Evolutionary conservation across 2,113 vertebrate genomes (phyloP).

Genomic region (Morone chrysops): DNA sequence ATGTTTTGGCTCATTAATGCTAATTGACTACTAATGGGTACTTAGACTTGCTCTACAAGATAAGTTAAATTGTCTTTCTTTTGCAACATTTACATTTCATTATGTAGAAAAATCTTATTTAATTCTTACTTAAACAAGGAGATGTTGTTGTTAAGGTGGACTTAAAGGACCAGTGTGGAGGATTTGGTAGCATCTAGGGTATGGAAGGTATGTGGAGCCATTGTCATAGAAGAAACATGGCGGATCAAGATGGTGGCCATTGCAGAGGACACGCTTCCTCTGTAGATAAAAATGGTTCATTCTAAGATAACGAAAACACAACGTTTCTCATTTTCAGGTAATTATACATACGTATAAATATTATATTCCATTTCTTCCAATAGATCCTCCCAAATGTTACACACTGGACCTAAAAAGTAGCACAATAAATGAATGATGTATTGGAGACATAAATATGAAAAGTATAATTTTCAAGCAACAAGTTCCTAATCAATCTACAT

Average conservation of each 20-base stretch:
- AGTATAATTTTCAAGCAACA: not conserved
- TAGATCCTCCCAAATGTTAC: too few relatives aligned
- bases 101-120: not conserved
- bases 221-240: too few relatives aligned
- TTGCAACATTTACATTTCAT: not conserved
- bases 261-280: too few relatives aligned
- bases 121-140: not conserved
- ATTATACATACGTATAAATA: too few relatives aligned
- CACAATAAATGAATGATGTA: not conserved
- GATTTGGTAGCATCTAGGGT: too few relatives aligned
- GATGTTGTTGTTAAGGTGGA: not conserved
- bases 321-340: too few relatives aligned
- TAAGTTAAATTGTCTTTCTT: not conserved
- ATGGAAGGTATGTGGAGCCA: too few relatives aligned
- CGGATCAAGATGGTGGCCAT: too few relatives aligned
- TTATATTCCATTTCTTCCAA: too few relatives aligned
- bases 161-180: not conserved
- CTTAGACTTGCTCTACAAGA: not conserved
- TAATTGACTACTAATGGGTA: not conserved
- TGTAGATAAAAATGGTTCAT: too few relatives aligned
- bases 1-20: not conserved
- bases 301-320: too few relatives aligned
- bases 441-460: not conserved
- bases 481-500: not conserved
- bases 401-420: not conserved